These are phyloP conservation scores for Ecdyonurus torrentis DNA, from an alignment of 2,888 invertebrate species.

Conservation along the genomic window DNA sequence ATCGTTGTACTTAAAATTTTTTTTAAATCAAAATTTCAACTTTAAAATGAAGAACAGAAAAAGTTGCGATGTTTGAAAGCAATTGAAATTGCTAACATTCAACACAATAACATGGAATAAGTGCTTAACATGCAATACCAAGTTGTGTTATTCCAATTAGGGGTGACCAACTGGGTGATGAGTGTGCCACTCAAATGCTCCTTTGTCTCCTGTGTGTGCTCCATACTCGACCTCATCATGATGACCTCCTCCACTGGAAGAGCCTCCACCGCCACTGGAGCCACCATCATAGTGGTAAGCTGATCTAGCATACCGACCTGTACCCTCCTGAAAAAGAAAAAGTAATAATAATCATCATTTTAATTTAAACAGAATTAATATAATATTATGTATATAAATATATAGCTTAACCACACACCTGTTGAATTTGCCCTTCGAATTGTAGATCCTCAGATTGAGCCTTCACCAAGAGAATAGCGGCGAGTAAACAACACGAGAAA, in stretches of 20 bases:
- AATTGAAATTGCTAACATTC: no score
- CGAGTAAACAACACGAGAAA: background rate
- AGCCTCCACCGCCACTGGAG: background rate
- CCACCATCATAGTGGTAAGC: background rate
- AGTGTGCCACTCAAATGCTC: background rate
- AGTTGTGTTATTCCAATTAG: no score
- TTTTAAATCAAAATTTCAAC: no score
- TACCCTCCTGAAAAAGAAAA: background rate
- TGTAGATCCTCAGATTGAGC: background rate
- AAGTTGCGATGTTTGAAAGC: no score
- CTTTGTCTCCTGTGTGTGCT: slow-evolving; percentile 1
- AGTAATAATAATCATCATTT: background rate
- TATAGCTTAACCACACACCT: no score
- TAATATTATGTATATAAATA: background rate
- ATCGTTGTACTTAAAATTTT: no score
- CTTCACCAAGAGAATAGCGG: background rate
- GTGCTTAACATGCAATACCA: no score
- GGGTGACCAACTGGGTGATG: background rate
- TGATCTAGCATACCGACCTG: background rate
- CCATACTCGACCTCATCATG: background rate
- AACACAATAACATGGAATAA: no score
- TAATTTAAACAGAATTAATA: background rate
- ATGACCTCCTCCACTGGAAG: background rate
- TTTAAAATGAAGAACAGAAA: no score
- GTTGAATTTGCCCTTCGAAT: background rate